Percentiles rank a stretch among this genome's conserved stretches.
Evolutionary conservation across 1,140 invertebrate species (phyloP).

Genomic region (Phenacoccus solenopsis): DNA sequence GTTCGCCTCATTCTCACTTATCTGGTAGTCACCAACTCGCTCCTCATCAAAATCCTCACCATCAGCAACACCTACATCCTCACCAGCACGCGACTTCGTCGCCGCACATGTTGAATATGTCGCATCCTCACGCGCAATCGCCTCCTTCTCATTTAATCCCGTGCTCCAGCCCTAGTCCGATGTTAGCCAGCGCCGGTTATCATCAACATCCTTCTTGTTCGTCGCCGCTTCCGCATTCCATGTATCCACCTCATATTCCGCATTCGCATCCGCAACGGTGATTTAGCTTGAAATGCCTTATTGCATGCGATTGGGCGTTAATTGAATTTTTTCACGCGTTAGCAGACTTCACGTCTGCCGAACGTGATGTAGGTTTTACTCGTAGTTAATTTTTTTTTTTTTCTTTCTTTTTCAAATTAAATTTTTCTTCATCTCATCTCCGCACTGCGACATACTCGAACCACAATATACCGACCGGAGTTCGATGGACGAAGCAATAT

Average conservation of each 20-base stretch:
- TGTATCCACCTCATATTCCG: constrained; percentile 44
- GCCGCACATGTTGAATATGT: constrained; percentile 44
- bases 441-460: no score
- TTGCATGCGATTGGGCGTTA: no score
- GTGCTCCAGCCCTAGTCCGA: constrained; percentile 40
- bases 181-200: constrained; percentile 35
- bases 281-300: constrained; percentile 32
- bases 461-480: no score
- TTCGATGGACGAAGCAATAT: no score
- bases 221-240: constrained; percentile 43
- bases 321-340: no score
- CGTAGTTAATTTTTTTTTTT: not conserved
- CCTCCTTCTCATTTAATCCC: constrained; percentile 36
- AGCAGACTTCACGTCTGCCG: no score
- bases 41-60: constrained; percentile 45
- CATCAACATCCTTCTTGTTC: constrained; percentile 44
- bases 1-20: constrained; percentile 43
- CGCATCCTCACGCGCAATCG: constrained; percentile 43
- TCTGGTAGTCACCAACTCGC: constrained; percentile 39
- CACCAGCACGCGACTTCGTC: constrained; percentile 44
- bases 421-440: no score
- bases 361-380: not conserved
- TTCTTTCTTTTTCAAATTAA: no score
- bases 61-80: constrained; percentile 35
- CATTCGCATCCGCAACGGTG: constrained; percentile 59